Conservation (phyloP, 1,140 invertebrate genomes). For the Cherax quadricarinatus region DNA sequence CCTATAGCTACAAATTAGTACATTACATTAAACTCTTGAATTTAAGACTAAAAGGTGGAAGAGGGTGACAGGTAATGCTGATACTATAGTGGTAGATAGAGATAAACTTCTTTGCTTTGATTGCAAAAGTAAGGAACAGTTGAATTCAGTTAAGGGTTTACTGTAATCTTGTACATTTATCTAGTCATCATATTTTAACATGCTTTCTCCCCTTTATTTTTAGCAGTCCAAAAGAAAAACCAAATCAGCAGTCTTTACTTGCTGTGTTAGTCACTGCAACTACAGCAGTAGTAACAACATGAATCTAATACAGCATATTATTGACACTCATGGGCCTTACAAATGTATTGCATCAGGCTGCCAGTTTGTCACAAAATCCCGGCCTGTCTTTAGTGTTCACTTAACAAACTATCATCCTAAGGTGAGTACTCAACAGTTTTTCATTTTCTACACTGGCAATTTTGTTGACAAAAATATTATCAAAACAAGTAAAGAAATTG, state of each 20-base stretch:
- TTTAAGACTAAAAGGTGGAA: too few relatives aligned
- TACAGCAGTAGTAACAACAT: constrained; percentile 29
- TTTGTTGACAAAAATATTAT: not conserved
- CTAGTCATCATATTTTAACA: too few relatives aligned
- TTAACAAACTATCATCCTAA: constrained; percentile 23
- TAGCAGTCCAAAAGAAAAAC: not conserved
- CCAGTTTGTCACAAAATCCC: constrained; percentile 47
- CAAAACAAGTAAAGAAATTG: not conserved
- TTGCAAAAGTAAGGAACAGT: too few relatives aligned
- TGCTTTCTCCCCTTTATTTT: not conserved
- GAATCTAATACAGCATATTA: constrained; percentile 48
- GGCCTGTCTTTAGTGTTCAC: constrained; percentile 27
- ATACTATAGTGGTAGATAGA: too few relatives aligned
- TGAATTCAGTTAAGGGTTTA: too few relatives aligned
- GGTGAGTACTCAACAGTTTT: not conserved
- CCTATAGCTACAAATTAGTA: too few relatives aligned
- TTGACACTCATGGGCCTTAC: constrained; percentile 46
- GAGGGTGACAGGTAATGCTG: too few relatives aligned
- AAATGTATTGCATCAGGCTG: constrained; percentile 60
- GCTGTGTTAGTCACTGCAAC: constrained; percentile 4
- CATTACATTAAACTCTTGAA: too few relatives aligned
- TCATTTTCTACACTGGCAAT: not conserved
- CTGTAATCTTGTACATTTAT: too few relatives aligned
- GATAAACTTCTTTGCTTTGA: too few relatives aligned
- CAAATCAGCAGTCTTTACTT: constrained; percentile 14